Percentiles rank a stretch among this genome's conserved stretches.
Conservation (phyloP, 2,888 invertebrate species). For the Patella ulyssiponensis region DNA sequence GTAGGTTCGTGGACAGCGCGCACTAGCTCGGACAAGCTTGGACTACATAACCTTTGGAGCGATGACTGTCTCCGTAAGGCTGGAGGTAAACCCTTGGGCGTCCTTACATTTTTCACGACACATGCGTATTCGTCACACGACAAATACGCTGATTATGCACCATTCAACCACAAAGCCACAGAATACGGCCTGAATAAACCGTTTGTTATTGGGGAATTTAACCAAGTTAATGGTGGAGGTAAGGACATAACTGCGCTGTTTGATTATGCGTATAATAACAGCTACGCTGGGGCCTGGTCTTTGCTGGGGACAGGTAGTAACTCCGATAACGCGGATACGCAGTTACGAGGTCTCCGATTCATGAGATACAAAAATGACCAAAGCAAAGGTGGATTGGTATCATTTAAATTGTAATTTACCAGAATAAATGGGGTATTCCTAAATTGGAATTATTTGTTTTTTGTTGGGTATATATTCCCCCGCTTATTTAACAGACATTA, state of each 20-base stretch:
- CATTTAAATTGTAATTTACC: no score
- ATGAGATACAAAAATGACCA: constrained; percentile 17
- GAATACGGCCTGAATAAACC: constrained; percentile 33
- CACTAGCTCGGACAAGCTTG: constrained; percentile 41
- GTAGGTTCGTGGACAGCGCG: constrained; percentile 47
- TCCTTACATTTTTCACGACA: constrained; percentile 45
- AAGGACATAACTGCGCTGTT: constrained; percentile 29
- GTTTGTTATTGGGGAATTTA: constrained; percentile 37
- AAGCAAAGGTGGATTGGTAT: not conserved
- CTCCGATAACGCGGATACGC: constrained; percentile 28
- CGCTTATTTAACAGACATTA: no score
- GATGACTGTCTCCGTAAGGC: constrained; percentile 47
- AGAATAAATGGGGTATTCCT: no score
- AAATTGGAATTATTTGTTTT: no score
- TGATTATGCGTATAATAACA: constrained; percentile 29
- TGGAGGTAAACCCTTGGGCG: constrained; percentile 44
- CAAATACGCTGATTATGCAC: constrained; percentile 34
- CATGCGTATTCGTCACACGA: constrained; percentile 47
- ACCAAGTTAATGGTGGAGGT: constrained; percentile 24
- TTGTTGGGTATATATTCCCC: no score
- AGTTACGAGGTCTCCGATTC: constrained; percentile 25
- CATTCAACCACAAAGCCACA: constrained; percentile 33
- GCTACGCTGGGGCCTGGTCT: constrained; percentile 37
- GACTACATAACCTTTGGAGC: constrained; percentile 43
- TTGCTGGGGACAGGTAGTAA: constrained; percentile 32